Conservation (phyloP, 2,888 invertebrate genomes). For the Limenitis camilla region DNA sequence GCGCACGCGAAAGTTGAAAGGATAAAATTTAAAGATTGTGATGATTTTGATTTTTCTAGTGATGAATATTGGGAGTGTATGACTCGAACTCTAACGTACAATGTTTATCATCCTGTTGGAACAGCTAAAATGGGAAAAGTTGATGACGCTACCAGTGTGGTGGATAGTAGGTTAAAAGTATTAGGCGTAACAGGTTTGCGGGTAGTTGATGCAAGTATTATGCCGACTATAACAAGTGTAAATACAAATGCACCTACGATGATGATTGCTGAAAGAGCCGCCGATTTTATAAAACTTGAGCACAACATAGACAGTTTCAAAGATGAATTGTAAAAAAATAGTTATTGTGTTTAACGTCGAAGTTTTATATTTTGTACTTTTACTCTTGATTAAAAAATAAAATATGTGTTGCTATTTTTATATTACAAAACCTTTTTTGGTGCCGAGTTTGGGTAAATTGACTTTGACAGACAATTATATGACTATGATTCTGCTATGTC, state of each 20-base stretch:
- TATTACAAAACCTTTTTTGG: not conserved
- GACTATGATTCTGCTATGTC: slow-evolving; percentile 26
- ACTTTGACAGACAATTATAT: not conserved
- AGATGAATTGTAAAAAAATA: slow-evolving; percentile 42
- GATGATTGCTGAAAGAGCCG: slow-evolving; percentile 64
- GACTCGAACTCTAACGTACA: slow-evolving; percentile 55
- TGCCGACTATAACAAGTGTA: slow-evolving; percentile 62
- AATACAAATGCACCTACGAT: slow-evolving; percentile 61
- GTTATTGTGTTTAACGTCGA: not conserved
- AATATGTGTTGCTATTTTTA: too few species aligned
- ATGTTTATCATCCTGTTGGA: slow-evolving; percentile 64
- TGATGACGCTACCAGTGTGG: slow-evolving; percentile 45
- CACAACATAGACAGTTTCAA: slow-evolving; percentile 33
- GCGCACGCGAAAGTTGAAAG: slow-evolving; percentile 50
- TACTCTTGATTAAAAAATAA: too few species aligned
- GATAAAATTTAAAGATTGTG: slow-evolving; percentile 48
- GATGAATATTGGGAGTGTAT: slow-evolving; percentile 63
- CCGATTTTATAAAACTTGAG: slow-evolving; percentile 58
- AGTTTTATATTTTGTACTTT: too few species aligned
- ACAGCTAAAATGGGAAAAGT: slow-evolving; percentile 59
- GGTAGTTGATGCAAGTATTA: slow-evolving; percentile 60
- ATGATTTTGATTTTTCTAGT: slow-evolving; percentile 43
- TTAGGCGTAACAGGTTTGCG: slow-evolving; percentile 45
- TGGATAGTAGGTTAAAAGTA: slow-evolving; percentile 47
- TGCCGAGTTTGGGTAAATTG: not conserved